Evolutionary conservation across 2,797 vertebrate genomes (phyloP), one percentile per base, ranked within the genome.

Genomic region (Decapterus maruadsi): DNA sequence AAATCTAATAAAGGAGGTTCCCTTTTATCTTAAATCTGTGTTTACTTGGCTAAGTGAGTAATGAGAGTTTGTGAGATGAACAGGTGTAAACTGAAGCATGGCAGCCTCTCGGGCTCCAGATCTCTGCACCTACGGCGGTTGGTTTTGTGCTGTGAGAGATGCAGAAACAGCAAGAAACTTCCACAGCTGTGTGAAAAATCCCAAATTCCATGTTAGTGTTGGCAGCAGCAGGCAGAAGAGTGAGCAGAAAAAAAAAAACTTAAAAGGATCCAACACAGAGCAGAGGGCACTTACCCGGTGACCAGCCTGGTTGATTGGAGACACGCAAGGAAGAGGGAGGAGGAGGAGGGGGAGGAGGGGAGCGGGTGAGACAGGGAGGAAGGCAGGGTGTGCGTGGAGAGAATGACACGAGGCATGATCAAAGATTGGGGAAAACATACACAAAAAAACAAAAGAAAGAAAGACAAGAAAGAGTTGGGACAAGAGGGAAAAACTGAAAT

Each of bases 261-360:
- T 34, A 26, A 61, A 92, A 77, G 78, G 68, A 65, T 61, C 78
- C 85, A 81, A 80, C 80, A 84, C 73, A 78, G 80, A 95, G 93
- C 84, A 46, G 48, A 86, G 92, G 78, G 87, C 93, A 99, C 98
- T 99, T 99, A 99, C 98, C 98, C 98, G 98, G 97, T 99, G 98
- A 97, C 97, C 97, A 94, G 98, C 96, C 98, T 99, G 96, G 96
- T 96, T 95, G 96, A 97, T 96, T 96, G 97, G 93, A 97, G 96
- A 96, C 94, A 93, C 84, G 93, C 71, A 91, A 77, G 87, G 92
- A 78, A 81, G 83, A 78, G 84, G 89, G 91, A 90, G 93, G 92
- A 91, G 94, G 92, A 94, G 90, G 93, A 91, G 92, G 93, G 94
- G 92, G 94, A 92, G 94, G 93, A 90, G 94, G 90, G 93, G 91